A percentile compares a stretch with the other conserved stretches of the same genome.
Conservation (phyloP, 2,113 vertebrate species). For the Nothobranchius kuhntae region DNA sequence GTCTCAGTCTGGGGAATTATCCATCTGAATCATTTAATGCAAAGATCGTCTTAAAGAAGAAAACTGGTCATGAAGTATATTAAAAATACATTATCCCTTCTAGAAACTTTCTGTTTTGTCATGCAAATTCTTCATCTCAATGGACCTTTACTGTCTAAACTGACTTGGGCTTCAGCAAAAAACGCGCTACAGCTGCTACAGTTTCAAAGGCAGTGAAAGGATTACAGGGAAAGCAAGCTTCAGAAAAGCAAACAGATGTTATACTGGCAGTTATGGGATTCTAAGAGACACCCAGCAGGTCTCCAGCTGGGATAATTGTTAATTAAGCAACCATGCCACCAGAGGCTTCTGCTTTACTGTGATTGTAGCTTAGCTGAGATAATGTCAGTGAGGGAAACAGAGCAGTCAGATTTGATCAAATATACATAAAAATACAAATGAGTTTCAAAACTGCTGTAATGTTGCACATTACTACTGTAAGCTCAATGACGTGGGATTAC, state of each 20-base stretch:
- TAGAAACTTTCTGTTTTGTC: too few relatives aligned
- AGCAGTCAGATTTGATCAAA: neutral
- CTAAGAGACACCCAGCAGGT: constrained; percentile 6
- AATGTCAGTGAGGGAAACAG: neutral
- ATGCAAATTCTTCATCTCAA: too few relatives aligned
- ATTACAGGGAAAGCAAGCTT: neutral
- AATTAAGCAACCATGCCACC: constrained; percentile 46
- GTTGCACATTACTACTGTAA: neutral
- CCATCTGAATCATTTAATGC: too few relatives aligned
- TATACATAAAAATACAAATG: neutral
- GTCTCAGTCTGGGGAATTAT: too few relatives aligned
- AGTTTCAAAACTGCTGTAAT: neutral
- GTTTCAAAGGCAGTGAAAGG: neutral
- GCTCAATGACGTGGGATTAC: neutral
- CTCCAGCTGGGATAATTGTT: constrained; percentile 42
- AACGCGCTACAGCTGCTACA: neutral
- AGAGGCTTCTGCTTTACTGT: constrained; percentile 37
- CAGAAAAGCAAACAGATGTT: neutral
- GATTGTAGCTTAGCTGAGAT: constrained; percentile 22
- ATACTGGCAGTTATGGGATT: constrained; percentile 2
- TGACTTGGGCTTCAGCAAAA: too few relatives aligned
- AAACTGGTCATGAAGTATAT: too few relatives aligned
- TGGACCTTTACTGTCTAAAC: too few relatives aligned
- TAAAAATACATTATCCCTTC: too few relatives aligned
- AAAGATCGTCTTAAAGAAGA: too few relatives aligned